Conservation (phyloP, 2,888 invertebrate genomes). For the Stenchaetothrips biformis region DNA sequence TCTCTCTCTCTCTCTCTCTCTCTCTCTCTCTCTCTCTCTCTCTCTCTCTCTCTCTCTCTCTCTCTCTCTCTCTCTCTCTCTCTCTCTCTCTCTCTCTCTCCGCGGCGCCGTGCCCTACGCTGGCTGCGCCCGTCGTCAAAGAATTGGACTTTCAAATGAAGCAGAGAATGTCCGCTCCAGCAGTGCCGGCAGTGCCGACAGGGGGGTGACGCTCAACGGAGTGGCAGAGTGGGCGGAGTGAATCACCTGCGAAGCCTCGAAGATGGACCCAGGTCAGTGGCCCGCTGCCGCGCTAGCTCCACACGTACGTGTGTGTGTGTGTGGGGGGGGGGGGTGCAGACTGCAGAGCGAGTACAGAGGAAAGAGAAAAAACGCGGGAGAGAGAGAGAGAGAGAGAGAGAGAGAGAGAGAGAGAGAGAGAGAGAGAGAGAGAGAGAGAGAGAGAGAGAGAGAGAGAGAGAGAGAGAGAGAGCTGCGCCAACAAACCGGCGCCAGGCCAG, state of each 20-base stretch:
- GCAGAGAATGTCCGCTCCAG: neutral
- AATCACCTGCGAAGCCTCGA: neutral
- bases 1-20: too few species aligned
- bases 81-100: too few species aligned
- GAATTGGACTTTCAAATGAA: constrained; percentile 9
- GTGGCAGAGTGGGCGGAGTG: neutral
- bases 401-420: neutral
- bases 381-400: neutral
- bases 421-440: too few species aligned
- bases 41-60: too few species aligned
- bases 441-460: too few species aligned
- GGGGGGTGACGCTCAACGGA: neutral
- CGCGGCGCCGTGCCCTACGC: neutral
- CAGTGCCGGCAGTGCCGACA: neutral
- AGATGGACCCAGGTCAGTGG: neutral
- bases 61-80: too few species aligned
- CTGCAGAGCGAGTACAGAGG: too few species aligned
- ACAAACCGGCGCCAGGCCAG: too few species aligned
- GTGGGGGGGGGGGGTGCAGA: too few species aligned
- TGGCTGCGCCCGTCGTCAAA: neutral
- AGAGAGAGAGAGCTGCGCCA: neutral
- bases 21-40: too few species aligned
- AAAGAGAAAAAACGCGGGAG: neutral
- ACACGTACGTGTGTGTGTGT: too few species aligned
- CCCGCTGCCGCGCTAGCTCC: too few species aligned